Evolutionary conservation across 2,888 invertebrate species (phyloP).

Genomic region (Dicranocentrus wangi): DNA sequence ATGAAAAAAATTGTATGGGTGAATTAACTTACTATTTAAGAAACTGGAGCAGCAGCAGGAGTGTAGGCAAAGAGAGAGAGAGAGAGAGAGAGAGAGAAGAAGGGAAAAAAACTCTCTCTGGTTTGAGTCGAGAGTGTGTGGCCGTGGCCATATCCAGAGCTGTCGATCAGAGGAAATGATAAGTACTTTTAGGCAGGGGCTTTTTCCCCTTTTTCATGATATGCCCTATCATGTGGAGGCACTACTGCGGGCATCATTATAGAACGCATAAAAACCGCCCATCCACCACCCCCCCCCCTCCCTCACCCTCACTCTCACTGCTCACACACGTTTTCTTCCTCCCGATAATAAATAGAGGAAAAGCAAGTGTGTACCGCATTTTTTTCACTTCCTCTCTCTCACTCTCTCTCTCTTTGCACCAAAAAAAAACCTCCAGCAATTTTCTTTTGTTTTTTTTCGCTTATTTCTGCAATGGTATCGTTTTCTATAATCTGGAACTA

Average conservation of each 20-base stretch:
- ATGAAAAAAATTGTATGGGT: slow-evolving; percentile 18
- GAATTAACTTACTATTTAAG: slow-evolving; percentile 37
- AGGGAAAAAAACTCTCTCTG: not conserved
- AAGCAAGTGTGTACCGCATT: not conserved
- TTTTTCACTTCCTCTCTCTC: slow-evolving; percentile 11
- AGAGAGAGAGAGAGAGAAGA: too few species aligned
- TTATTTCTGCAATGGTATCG: slow-evolving; percentile 7
- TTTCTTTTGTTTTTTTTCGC: not conserved
- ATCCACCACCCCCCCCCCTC: slow-evolving; percentile 37
- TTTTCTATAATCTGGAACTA: not conserved
- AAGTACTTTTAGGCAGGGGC: slow-evolving; percentile 42
- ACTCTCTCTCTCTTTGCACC: slow-evolving; percentile 23
- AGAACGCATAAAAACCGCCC: slow-evolving; percentile 58
- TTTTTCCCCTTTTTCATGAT: slow-evolving; percentile 10
- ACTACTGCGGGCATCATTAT: slow-evolving; percentile 37
- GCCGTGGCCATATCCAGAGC: not conserved
- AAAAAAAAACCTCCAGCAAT: not conserved
- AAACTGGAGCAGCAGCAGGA: slow-evolving; percentile 26
- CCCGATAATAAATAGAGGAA: too few species aligned
- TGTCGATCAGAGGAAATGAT: slow-evolving; percentile 65
- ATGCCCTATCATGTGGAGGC: slow-evolving; percentile 26
- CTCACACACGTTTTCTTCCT: slow-evolving; percentile 11
- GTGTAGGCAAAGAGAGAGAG: too few species aligned
- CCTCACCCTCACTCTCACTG: not conserved
- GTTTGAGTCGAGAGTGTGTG: not conserved